Evolutionary conservation across 2,113 vertebrate species (phyloP).

Genomic region (Picathartes gymnocephalus): DNA sequence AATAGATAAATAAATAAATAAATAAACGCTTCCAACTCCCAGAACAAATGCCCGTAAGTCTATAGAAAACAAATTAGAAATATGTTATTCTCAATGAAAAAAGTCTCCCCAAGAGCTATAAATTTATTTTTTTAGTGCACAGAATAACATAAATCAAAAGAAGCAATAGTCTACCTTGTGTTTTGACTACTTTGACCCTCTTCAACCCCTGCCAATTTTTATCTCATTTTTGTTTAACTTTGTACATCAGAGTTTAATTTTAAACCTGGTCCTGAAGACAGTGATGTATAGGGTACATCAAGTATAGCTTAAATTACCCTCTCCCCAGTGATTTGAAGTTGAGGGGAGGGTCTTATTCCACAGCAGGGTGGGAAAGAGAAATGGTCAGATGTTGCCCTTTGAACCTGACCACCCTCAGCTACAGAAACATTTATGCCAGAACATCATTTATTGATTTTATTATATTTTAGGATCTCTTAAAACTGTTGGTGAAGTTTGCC

Average conservation of each 20-base stretch:
- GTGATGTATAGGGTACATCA: conserved; percentile 99
- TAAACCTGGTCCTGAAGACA: conserved; percentile 88
- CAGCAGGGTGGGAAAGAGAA: conserved; percentile 84
- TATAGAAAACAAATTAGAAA: conserved; percentile 74
- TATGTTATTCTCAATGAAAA: conserved; percentile 61
- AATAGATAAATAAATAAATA: background rate
- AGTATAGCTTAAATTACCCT: conserved; percentile 92
- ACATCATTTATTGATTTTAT: conserved; percentile 68
- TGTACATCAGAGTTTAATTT: conserved; percentile 99
- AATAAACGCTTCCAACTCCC: background rate
- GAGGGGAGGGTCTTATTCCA: conserved; percentile 76
- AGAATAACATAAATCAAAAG: conserved; percentile 82
- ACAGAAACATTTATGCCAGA: conserved; percentile 53
- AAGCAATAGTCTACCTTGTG: conserved; percentile 77
- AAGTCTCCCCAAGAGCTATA: conserved; percentile 59
- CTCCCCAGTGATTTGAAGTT: conserved; percentile 83
- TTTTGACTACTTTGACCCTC: conserved; percentile 82
- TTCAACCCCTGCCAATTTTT: conserved; percentile 95
- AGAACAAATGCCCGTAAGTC: conserved; percentile 50
- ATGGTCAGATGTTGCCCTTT: conserved; percentile 83
- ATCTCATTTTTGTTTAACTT: conserved; percentile 98
- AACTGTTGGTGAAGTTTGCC: conserved; percentile 49
- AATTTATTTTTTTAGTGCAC: conserved; percentile 73
- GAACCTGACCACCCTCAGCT: conserved; percentile 73
- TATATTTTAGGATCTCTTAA: conserved; percentile 61